phyloP scores from a whole-genome alignment of 2,888 invertebrate genomes.

The Ferrisia virgata region DNA sequence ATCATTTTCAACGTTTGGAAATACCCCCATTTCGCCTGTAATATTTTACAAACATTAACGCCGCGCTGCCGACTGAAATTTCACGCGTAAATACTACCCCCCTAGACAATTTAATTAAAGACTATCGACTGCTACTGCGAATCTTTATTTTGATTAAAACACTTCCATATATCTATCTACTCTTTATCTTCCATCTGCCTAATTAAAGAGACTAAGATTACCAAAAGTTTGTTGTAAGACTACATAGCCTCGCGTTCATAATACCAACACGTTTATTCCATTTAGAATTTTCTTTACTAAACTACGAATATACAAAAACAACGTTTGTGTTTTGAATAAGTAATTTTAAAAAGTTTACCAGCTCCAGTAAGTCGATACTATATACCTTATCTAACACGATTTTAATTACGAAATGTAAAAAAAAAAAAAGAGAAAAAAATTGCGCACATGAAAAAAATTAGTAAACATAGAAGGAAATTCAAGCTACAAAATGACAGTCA shows the following conservation, averaged over 20 bases:
- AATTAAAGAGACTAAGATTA: constrained; percentile 1
- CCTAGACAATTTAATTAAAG: not conserved
- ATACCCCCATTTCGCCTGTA: not conserved
- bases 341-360: not conserved
- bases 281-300: not conserved
- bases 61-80: not conserved
- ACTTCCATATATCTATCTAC: not conserved
- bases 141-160: constrained; percentile 9
- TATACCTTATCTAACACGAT: too few relatives aligned
- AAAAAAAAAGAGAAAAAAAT: not conserved
- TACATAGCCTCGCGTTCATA: not conserved
- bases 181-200: not conserved
- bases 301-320: not conserved
- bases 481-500: too few relatives aligned
- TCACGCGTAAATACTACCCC: not conserved
- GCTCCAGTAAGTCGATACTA: not conserved
- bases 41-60: not conserved
- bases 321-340: not conserved
- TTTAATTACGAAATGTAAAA: not conserved
- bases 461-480: not conserved
- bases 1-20: not conserved
- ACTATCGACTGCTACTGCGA: not conserved
- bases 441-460: not conserved
- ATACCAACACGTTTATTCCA: not conserved
- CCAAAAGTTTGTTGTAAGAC: not conserved